Evolutionary conservation across 2,113 vertebrate genomes (phyloP).

Genomic region (Stigmatopora argus): DNA sequence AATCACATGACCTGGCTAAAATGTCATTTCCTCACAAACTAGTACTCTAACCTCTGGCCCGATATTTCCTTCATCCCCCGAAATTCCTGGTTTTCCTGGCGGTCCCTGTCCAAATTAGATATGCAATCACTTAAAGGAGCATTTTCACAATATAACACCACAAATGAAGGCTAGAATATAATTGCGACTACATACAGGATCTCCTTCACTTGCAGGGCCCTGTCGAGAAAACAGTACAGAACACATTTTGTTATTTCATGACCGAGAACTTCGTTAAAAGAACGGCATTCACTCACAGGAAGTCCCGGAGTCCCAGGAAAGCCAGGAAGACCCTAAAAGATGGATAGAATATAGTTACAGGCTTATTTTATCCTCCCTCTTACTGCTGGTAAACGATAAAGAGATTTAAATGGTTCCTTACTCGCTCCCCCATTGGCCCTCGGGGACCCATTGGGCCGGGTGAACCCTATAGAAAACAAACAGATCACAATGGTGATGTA

Average conservation of each 20-base stretch:
- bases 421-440: slow-evolving; percentile 72
- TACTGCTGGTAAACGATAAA: neutral
- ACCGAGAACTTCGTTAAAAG: neutral
- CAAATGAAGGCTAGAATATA: neutral
- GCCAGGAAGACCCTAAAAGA: slow-evolving; percentile 71
- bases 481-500: neutral
- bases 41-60: slow-evolving; percentile 69
- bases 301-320: slow-evolving; percentile 71
- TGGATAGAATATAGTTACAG: neutral
- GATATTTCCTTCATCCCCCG: slow-evolving; percentile 75
- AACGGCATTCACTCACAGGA: slow-evolving; percentile 61
- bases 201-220: slow-evolving; percentile 68
- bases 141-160: neutral
- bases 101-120: slow-evolving; percentile 55
- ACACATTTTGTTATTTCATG: neutral
- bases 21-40: neutral
- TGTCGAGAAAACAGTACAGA: slow-evolving; percentile 27
- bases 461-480: slow-evolving; percentile 58
- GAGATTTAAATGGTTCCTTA: slow-evolving; percentile 44
- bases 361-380: neutral
- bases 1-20: too few species aligned
- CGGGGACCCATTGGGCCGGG: slow-evolving; percentile 71
- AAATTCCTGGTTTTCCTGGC: slow-evolving; percentile 70
- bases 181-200: slow-evolving; percentile 60
- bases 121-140: slow-evolving; percentile 4